Evolutionary conservation across 53 echinoderm and acorn worm genomes (phyloP).

Genomic region (Crossaster papposus): DNA sequence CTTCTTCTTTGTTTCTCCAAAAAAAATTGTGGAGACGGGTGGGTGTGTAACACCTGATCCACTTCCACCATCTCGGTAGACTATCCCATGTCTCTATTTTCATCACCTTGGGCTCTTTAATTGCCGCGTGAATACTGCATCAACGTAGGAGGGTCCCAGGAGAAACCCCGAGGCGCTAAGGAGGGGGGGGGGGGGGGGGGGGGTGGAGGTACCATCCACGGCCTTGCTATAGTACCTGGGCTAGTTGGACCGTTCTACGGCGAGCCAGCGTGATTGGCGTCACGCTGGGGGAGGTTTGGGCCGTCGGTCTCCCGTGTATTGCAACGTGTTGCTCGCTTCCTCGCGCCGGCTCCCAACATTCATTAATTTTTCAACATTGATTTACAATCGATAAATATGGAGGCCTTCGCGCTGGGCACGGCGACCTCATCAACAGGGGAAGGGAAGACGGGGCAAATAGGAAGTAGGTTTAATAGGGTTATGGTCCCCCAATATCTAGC

Average conservation of each 20-base stretch:
- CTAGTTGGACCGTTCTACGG: slow-evolving; percentile 20
- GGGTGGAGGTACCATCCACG: not conserved
- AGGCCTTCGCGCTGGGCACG: slow-evolving; percentile 24
- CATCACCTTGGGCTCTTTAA: slow-evolving; percentile 45
- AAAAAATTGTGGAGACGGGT: no score
- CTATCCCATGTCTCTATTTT: slow-evolving; percentile 47
- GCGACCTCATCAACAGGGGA: slow-evolving; percentile 46
- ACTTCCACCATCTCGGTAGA: slow-evolving; percentile 37
- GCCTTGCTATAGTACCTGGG: not conserved
- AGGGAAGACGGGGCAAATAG: slow-evolving; percentile 4
- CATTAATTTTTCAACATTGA: slow-evolving; percentile 69
- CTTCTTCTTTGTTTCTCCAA: no score
- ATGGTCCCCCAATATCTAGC: not conserved
- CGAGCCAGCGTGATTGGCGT: slow-evolving; percentile 47
- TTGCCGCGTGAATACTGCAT: slow-evolving; percentile 47
- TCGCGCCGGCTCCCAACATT: slow-evolving; percentile 54
- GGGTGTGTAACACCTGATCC: slow-evolving; percentile 28
- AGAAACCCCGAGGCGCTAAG: slow-evolving; percentile 3
- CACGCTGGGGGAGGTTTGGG: slow-evolving; percentile 11
- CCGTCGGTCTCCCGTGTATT: slow-evolving; percentile 52
- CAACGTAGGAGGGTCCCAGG: not conserved
- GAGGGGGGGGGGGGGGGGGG: slow-evolving; percentile 8
- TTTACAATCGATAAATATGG: slow-evolving; percentile 64
- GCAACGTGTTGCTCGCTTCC: slow-evolving; percentile 68
- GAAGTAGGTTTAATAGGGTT: not conserved